These are phyloP conservation scores for Trichomalopsis sarcophagae DNA, from an alignment of 1,140 invertebrate genomes.

Conservation along the genomic window DNA sequence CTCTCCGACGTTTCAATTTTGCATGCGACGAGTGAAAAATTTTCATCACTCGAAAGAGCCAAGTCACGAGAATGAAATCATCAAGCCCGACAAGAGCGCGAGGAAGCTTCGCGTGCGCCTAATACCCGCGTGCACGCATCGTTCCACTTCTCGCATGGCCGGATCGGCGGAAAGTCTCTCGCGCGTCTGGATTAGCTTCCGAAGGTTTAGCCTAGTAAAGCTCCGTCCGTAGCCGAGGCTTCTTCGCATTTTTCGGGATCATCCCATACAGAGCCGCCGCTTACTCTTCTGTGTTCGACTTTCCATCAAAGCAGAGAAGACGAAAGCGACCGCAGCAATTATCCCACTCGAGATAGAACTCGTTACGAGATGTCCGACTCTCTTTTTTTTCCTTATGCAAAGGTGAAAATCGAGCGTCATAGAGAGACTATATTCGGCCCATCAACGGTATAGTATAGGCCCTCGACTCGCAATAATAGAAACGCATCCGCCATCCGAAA, in stretches of 20 bases:
- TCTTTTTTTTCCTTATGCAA: too few relatives aligned
- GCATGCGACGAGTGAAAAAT: too few relatives aligned
- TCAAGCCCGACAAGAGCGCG: not conserved
- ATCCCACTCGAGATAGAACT: not conserved
- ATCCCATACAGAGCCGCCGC: not conserved
- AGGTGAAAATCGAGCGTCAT: too few relatives aligned
- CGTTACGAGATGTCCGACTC: not conserved
- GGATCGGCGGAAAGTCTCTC: not conserved
- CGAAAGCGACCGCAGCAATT: constrained; percentile 30
- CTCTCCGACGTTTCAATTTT: too few relatives aligned
- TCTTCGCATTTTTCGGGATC: not conserved
- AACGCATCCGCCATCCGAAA: not conserved
- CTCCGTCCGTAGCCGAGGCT: not conserved
- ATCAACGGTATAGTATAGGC: not conserved
- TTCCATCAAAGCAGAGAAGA: constrained; percentile 29
- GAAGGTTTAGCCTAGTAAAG: constrained; percentile 19
- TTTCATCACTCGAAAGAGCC: too few relatives aligned
- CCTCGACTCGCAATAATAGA: constrained; percentile 23
- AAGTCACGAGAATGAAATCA: too few relatives aligned
- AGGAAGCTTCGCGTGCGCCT: not conserved
- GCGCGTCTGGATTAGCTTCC: constrained; percentile 28
- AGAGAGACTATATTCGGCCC: too few relatives aligned
- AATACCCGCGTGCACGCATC: constrained; percentile 6
- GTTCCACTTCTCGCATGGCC: not conserved
- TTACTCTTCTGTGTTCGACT: constrained; percentile 26